phyloP scores from a whole-genome alignment of 2,113 vertebrate genomes.

The Apistogramma diplotaenia region DNA sequence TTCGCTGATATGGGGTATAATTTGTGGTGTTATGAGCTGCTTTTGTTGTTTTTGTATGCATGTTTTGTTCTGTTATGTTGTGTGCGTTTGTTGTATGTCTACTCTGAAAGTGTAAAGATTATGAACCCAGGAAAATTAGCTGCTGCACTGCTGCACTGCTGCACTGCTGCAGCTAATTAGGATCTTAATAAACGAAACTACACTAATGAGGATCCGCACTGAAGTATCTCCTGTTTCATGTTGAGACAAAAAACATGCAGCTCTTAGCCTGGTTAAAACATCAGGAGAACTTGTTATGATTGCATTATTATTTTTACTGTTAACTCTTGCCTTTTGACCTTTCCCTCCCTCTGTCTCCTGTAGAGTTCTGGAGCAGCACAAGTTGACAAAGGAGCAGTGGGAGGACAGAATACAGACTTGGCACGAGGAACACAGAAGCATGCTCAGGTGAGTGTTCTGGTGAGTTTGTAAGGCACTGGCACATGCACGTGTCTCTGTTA shows the following conservation, averaged over 20 bases:
- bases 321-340: background rate
- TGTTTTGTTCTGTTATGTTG: too few relatives aligned
- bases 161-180: too few relatives aligned
- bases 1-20: too few relatives aligned
- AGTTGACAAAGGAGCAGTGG: constrained; percentile 98
- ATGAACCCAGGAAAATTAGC: too few relatives aligned
- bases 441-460: constrained; percentile 83
- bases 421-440: constrained; percentile 94
- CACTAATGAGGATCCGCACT: background rate
- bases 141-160: too few relatives aligned
- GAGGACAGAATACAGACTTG: constrained; percentile 98
- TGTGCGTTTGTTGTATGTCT: too few relatives aligned
- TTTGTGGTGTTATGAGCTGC: too few relatives aligned
- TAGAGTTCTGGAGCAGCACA: constrained; percentile 97
- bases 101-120: too few relatives aligned
- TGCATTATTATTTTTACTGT: background rate
- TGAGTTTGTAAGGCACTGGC: background rate
- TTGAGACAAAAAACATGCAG: background rate
- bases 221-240: background rate
- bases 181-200: background rate
- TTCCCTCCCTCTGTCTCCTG: constrained; percentile 3
- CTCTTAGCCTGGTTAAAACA: background rate
- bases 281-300: background rate
- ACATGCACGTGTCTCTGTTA: background rate
- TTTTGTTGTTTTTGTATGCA: too few relatives aligned